Evolutionary conservation across 2,113 vertebrate genomes (phyloP).

Genomic region (Lutjanus erythropterus): DNA sequence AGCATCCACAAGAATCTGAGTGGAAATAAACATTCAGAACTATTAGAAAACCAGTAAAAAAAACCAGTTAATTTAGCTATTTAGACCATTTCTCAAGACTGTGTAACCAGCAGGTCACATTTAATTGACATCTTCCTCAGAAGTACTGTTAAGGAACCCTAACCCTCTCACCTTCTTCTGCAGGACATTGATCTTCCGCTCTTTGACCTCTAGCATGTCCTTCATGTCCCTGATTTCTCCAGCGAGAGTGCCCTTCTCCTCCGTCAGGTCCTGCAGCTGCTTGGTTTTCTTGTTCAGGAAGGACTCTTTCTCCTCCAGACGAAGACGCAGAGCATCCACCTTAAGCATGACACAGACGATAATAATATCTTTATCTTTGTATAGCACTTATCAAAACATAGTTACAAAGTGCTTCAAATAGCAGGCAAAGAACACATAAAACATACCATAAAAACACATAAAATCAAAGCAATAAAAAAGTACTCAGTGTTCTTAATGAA

Average conservation of each 20-base stretch:
- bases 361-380: too few species aligned
- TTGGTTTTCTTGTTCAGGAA: conserved; percentile 99
- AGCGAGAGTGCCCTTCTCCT: conserved; percentile 97
- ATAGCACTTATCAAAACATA: too few species aligned
- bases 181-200: conserved; percentile 98
- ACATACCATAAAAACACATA: background rate
- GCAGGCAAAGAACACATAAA: background rate
- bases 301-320: conserved; percentile 97
- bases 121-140: too few species aligned
- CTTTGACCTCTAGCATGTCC: conserved; percentile 99
- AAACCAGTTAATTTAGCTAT: too few species aligned
- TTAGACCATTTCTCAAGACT: too few species aligned
- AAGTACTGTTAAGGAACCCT: too few species aligned
- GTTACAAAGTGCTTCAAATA: too few species aligned
- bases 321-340: conserved; percentile 97
- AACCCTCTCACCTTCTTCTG: conserved; percentile 97
- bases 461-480: background rate
- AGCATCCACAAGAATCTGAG: too few species aligned
- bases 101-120: too few species aligned
- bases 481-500: background rate
- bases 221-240: conserved; percentile 99
- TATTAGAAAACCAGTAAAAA: too few species aligned
- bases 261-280: conserved; percentile 98
- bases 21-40: too few species aligned
- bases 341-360: conserved; percentile 65